phyloP scores from a whole-genome alignment of 1,140 invertebrate genomes.

The Drosophila lacteicornis region DNA sequence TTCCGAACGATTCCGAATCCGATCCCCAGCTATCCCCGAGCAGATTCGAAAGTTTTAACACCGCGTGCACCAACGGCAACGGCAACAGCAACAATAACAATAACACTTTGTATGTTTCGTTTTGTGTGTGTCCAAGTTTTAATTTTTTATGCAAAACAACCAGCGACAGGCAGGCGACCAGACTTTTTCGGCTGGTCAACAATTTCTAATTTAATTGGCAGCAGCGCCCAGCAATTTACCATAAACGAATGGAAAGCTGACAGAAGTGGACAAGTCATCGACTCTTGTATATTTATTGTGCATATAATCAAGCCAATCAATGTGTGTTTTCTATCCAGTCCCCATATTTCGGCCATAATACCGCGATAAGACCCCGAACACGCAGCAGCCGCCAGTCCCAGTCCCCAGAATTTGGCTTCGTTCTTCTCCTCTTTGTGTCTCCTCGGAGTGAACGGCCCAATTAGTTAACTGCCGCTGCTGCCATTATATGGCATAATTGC shows the following conservation, averaged over 20 bases:
- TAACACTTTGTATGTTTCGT: slow-evolving; percentile 58
- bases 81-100: slow-evolving; percentile 17
- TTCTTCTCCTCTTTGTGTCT: neutral
- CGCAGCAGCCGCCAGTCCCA: slow-evolving; percentile 8
- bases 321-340: slow-evolving; percentile 36
- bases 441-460: slow-evolving; percentile 23
- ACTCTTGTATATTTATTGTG: slow-evolving; percentile 58
- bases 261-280: slow-evolving; percentile 46
- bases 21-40: slow-evolving; percentile 20
- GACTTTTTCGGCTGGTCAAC: slow-evolving; percentile 63
- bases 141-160: slow-evolving; percentile 75
- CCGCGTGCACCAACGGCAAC: slow-evolving; percentile 48
- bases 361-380: slow-evolving; percentile 31
- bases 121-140: slow-evolving; percentile 63
- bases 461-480: slow-evolving; percentile 32
- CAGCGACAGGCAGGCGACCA: slow-evolving; percentile 50
- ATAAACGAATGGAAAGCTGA: slow-evolving; percentile 76
- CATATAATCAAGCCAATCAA: slow-evolving; percentile 81
- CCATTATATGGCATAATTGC: slow-evolving; percentile 41
- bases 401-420: slow-evolving; percentile 29
- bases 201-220: slow-evolving; percentile 79
- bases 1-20: slow-evolving; percentile 39
- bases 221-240: slow-evolving; percentile 70
- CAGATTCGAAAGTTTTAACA: slow-evolving; percentile 66
- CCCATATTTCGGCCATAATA: slow-evolving; percentile 33